Percentiles rank a stretch among this genome's conserved stretches.
phyloP scores from a whole-genome alignment of 2,888 invertebrate genomes.

The Phania funesta region DNA sequence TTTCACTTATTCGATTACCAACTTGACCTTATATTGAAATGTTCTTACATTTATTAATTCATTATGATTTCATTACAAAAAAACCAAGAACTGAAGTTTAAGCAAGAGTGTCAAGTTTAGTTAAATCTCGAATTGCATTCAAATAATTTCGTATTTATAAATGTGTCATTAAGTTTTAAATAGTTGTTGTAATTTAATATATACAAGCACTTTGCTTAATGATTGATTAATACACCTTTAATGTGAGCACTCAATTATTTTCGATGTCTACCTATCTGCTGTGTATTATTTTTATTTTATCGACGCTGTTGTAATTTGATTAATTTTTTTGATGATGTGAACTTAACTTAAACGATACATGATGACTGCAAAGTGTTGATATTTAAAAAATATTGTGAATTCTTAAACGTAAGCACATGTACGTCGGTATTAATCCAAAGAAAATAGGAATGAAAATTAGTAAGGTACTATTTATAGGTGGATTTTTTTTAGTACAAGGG shows the following conservation, averaged over 20 bases:
- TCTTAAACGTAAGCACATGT: not conserved
- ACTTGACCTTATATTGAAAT: constrained; percentile 37
- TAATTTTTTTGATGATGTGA: not conserved
- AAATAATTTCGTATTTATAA: not conserved
- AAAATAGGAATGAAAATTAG: no score
- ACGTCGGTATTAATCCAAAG: not conserved
- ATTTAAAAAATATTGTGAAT: not conserved
- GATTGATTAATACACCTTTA: not conserved
- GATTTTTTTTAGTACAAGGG: no score
- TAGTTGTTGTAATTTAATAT: constrained; percentile 30
- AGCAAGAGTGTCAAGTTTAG: constrained; percentile 47
- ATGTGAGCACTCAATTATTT: not conserved
- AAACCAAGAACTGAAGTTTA: not conserved
- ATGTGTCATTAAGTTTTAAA: not conserved
- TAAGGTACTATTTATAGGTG: no score
- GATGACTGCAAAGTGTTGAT: not conserved
- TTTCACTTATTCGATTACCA: constrained; percentile 9
- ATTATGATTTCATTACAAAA: not conserved
- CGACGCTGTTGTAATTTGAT: not conserved
- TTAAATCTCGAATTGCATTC: constrained; percentile 18
- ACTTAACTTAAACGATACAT: not conserved
- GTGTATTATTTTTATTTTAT: not conserved
- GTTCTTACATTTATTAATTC: constrained; percentile 8
- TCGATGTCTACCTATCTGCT: not conserved
- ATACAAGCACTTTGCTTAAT: constrained; percentile 7